Evolutionary conservation across 2,797 vertebrate species (phyloP).

Genomic region (Clarias fuscus): DNA sequence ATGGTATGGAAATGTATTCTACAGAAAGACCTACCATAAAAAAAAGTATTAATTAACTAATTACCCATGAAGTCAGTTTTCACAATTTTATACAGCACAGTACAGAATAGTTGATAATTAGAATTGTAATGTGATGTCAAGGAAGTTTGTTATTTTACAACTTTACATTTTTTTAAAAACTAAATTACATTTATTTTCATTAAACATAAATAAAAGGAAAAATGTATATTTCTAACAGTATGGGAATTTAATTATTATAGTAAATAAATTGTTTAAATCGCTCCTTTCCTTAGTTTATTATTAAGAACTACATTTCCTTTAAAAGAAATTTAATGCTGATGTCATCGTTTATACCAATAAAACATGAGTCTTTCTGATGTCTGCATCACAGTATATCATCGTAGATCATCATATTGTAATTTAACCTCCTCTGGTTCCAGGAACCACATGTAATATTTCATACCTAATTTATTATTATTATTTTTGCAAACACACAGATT

Average conservation of each 20-base stretch:
- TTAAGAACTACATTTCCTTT: not conserved
- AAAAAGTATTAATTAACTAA: not conserved
- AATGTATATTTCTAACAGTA: not conserved
- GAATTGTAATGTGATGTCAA: not conserved
- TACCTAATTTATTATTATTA: not conserved
- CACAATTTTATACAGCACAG: not conserved
- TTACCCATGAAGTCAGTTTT: not conserved
- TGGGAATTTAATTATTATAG: not conserved
- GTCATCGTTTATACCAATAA: not conserved
- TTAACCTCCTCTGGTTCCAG: not conserved
- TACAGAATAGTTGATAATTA: not conserved
- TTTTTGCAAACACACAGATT: slow-evolving; percentile 73
- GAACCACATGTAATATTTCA: not conserved
- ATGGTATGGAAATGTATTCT: slow-evolving; percentile 79
- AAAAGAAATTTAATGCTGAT: not conserved
- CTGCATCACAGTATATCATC: not conserved
- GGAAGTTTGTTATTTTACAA: not conserved
- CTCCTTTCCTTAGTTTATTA: not conserved
- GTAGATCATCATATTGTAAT: not conserved
- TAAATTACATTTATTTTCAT: not conserved
- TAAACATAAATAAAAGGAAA: not conserved
- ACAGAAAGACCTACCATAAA: not conserved
- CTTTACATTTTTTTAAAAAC: not conserved
- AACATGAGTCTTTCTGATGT: not conserved
- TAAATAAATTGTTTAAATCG: not conserved